Conservation (phyloP, 2,797 vertebrate genomes). For the Cynodonichthys magdalenae region DNA sequence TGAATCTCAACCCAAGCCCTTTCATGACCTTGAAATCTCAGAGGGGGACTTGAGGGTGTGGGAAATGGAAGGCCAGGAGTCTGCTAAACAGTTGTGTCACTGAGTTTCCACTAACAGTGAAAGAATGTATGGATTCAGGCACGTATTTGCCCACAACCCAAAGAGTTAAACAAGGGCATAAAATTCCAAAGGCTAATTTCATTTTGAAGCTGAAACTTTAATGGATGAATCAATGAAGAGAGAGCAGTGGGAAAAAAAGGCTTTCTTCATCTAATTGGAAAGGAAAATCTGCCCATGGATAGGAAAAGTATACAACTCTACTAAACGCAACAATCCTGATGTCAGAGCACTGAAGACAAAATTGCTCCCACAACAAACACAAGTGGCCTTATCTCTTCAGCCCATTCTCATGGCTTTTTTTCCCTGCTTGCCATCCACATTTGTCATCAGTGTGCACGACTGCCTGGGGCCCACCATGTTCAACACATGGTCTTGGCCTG, state of each 20-base stretch:
- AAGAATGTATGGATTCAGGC: conserved; percentile 45
- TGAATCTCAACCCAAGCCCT: conserved; percentile 65
- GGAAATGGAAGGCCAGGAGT: conserved; percentile 75
- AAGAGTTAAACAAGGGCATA: conserved; percentile 47
- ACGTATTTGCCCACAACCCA: conserved; percentile 44
- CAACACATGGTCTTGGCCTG: conserved; percentile 68
- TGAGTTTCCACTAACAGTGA: conserved; percentile 69
- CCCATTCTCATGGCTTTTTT: conserved; percentile 33
- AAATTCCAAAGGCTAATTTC: conserved; percentile 40
- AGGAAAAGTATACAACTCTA: conserved; percentile 60
- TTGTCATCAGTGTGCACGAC: conserved; percentile 47
- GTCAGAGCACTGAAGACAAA: conserved; percentile 56
- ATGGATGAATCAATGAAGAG: conserved; percentile 48
- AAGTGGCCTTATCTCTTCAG: conserved; percentile 46
- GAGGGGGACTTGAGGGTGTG: conserved; percentile 73
- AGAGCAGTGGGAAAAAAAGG: conserved; percentile 7
- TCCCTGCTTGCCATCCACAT: conserved; percentile 43
- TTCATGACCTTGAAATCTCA: conserved; percentile 79
- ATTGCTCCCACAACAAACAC: conserved; percentile 70
- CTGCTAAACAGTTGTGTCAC: conserved; percentile 77
- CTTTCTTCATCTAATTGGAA: conserved; percentile 31
- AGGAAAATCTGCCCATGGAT: conserved; percentile 60
- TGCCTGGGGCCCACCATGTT: conserved; percentile 62
- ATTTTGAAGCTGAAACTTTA: conserved; percentile 57
- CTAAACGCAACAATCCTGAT: conserved; percentile 57